These are phyloP conservation scores for Kobus ellipsiprymnus DNA, from an alignment of 2,113 vertebrate species.

Conservation along the genomic window DNA sequence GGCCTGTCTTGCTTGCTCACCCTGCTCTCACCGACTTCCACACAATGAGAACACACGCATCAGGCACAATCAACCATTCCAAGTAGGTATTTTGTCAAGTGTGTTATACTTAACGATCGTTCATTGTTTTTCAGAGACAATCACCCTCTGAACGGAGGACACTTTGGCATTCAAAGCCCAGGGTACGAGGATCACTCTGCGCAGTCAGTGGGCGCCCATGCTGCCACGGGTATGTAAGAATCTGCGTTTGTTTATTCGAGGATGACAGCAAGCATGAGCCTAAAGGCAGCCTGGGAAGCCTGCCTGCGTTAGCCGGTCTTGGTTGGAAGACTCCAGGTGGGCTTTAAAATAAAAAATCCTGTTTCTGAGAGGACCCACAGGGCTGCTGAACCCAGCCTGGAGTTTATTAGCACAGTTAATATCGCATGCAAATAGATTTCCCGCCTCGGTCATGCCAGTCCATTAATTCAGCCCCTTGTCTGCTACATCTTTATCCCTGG, in stretches of 20 bases:
- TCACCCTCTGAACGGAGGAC: neutral
- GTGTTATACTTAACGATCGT: neutral
- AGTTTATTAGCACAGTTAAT: slow-evolving; percentile 68
- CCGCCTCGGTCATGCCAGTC: slow-evolving; percentile 75
- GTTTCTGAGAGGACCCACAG: neutral
- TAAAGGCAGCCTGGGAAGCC: neutral
- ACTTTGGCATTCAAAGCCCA: neutral
- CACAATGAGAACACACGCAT: neutral
- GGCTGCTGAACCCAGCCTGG: neutral
- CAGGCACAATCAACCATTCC: neutral
- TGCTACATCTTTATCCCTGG: slow-evolving; percentile 82
- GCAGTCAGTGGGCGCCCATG: rapidly evolving
- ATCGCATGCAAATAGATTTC: slow-evolving; percentile 78
- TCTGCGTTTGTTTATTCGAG: neutral
- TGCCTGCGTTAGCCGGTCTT: neutral
- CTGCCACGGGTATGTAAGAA: neutral
- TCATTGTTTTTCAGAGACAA: neutral
- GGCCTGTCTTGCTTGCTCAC: neutral
- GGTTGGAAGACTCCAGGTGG: neutral
- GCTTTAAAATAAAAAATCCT: neutral
- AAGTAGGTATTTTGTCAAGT: neutral
- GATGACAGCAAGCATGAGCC: neutral
- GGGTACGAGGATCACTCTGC: neutral
- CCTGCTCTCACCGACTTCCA: neutral
- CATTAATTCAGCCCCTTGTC: slow-evolving; percentile 83